Evolutionary conservation across 2,888 invertebrate genomes (phyloP).

Genomic region (Muscina levida): DNA sequence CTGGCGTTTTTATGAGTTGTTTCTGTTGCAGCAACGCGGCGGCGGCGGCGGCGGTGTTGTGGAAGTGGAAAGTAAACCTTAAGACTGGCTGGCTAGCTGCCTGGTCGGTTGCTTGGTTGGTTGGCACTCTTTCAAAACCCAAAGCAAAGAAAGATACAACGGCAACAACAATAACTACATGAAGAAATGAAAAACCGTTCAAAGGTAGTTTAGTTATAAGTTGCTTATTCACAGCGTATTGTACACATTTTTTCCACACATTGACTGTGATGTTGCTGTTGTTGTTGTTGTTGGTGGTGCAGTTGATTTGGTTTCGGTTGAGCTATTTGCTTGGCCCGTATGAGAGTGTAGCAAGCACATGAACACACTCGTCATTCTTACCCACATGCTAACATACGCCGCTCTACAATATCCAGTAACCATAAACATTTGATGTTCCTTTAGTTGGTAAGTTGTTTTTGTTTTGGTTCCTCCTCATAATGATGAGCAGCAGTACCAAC

Average conservation of each 20-base stretch:
- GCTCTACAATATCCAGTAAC: constrained; percentile 10
- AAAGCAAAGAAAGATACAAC: constrained; percentile 9
- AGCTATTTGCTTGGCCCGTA: constrained; percentile 53
- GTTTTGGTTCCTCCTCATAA: not conserved
- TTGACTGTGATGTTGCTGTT: constrained; percentile 30
- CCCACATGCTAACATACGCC: not conserved
- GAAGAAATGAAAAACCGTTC: constrained; percentile 16
- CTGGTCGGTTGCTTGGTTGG: too few relatives aligned
- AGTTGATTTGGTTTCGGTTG: constrained; percentile 47
- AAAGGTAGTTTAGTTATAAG: constrained; percentile 55
- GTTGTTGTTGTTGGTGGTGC: constrained; percentile 28
- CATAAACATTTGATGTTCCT: constrained; percentile 15
- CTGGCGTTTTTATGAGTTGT: constrained; percentile 14
- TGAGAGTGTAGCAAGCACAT: not conserved
- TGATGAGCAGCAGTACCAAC: not conserved
- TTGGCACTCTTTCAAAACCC: too few relatives aligned
- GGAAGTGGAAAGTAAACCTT: constrained; percentile 49
- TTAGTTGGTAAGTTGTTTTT: not conserved
- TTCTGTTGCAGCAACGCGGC: not conserved
- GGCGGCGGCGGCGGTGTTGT: not conserved
- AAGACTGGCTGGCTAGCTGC: constrained; percentile 19
- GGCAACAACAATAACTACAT: constrained; percentile 2
- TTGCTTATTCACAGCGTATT: constrained; percentile 42
- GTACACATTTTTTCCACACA: constrained; percentile 55
- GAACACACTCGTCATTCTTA: too few relatives aligned